These are phyloP conservation scores for Epicauta chinensis DNA, from an alignment of 1,140 invertebrate genomes.

Conservation along the genomic window DNA sequence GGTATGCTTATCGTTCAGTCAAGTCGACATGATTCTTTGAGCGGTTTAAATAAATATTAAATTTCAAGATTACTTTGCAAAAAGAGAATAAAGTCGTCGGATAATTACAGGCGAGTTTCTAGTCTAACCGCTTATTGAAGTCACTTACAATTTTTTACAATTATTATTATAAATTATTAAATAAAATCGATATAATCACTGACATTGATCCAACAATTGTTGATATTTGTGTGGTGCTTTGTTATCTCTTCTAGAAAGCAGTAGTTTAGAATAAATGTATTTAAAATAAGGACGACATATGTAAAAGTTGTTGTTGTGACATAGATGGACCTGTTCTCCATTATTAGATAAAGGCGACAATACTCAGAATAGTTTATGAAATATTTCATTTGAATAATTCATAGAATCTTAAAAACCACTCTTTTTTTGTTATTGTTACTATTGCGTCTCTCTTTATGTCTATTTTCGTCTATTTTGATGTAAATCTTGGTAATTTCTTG, in stretches of 20 bases:
- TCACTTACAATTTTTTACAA: background rate
- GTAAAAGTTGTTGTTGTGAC: slow-evolving; percentile 16
- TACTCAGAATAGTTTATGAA: slow-evolving; percentile 14
- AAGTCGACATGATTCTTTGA: no score
- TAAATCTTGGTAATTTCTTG: background rate
- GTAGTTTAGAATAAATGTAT: slow-evolving; percentile 9
- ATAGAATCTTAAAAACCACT: slow-evolving; percentile 2
- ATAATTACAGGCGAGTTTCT: slow-evolving; percentile 4
- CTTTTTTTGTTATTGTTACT: background rate
- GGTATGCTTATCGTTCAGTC: no score
- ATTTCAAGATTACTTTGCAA: no score
- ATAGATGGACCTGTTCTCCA: slow-evolving; percentile 12
- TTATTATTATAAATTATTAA: background rate
- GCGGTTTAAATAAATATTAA: no score
- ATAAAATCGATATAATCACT: background rate
- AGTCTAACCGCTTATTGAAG: slow-evolving; percentile 1
- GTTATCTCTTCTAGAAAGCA: slow-evolving; percentile 3
- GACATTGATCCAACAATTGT: background rate
- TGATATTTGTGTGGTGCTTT: background rate
- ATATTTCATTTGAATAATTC: slow-evolving; percentile 13
- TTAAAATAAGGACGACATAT: slow-evolving; percentile 10
- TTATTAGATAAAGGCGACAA: slow-evolving; percentile 8
- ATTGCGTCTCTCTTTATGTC: slow-evolving; percentile 2
- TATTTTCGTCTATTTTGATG: slow-evolving; percentile 3
- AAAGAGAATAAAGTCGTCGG: no score